Evolutionary conservation across 2,888 invertebrate genomes (phyloP), one percentile per base, ranked within the genome.

Genomic region (Platerodrilus igneus): DNA sequence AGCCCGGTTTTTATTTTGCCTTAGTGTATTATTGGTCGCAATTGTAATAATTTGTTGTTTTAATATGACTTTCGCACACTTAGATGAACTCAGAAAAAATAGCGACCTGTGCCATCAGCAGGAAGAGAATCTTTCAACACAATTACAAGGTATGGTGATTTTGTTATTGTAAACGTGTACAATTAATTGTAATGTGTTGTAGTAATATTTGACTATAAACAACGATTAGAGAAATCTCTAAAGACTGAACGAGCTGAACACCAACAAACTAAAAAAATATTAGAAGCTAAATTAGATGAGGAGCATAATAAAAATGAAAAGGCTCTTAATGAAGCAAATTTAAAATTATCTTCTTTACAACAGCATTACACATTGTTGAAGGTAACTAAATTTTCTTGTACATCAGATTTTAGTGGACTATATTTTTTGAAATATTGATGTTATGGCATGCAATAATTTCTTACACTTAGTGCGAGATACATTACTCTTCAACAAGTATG

Each of bases 171-270:
- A 17, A 14, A 8, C 14, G 21, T 3, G 2, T n/a, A n/a, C n/a
- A n/a, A 10, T 10, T 36, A 3, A 8, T 30, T 25, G 17, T 7
- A 17, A 16, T 13, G n/a, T 7, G 20, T 63, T 63, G 21, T 53
- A 78, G 79, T 75, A 26, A 71, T 78, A 32, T 71, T 73, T 11
- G 77, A 77, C 48, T 75, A 76, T 46, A 78, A 78, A 59, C 67
- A 72, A 44, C 63, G 73, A 25, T 58, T 77, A 33, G 78, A 78
- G 53, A 77, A 76, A 52, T 73, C 73, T 10, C 56, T 77, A 16
- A 75, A 76, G 53, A 66, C 66, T 21, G 75, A 78, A 58, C 74
- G 76, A 41, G 65, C 66, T 3, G 76, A 76, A 41, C 74, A 76
- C 50, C 63, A 72, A 43, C 70, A 72, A 48, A 64, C 68, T 5